Conservation (phyloP, 2,113 vertebrate species). For the Urocynchramus pylzowi region DNA sequence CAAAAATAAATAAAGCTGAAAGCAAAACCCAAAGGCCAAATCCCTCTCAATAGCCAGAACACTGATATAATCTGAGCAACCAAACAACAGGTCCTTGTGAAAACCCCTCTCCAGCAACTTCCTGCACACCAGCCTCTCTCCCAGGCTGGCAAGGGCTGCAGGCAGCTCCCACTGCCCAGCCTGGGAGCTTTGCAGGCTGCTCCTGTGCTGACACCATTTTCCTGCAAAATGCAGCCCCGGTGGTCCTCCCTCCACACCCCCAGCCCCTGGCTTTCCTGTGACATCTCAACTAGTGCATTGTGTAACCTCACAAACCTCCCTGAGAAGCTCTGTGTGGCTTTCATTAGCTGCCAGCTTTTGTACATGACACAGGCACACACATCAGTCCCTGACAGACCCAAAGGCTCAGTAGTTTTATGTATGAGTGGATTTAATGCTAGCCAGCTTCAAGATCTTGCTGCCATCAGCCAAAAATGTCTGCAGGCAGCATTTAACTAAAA, state of each 20-base stretch:
- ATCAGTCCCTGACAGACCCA: background rate
- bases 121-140: background rate
- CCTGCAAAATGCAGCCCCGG: background rate
- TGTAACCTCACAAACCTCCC: background rate
- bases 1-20: slow-evolving; percentile 62
- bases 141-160: accelerated
- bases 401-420: background rate
- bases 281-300: background rate
- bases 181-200: background rate
- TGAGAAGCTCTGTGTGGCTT: background rate
- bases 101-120: background rate
- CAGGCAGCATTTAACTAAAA: background rate
- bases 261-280: background rate
- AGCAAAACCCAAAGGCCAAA: slow-evolving; percentile 48
- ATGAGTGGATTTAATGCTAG: background rate
- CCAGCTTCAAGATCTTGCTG: background rate
- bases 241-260: background rate
- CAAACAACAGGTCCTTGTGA: slow-evolving; percentile 54
- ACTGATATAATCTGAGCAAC: slow-evolving; percentile 46
- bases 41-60: slow-evolving; percentile 29
- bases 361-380: background rate
- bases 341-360: background rate
- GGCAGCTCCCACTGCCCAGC: background rate
- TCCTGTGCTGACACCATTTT: background rate
- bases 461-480: background rate